These are phyloP conservation scores for Parapristionchus giblindavisi DNA, from an alignment of 2,888 invertebrate genomes.

Conservation along the genomic window DNA sequence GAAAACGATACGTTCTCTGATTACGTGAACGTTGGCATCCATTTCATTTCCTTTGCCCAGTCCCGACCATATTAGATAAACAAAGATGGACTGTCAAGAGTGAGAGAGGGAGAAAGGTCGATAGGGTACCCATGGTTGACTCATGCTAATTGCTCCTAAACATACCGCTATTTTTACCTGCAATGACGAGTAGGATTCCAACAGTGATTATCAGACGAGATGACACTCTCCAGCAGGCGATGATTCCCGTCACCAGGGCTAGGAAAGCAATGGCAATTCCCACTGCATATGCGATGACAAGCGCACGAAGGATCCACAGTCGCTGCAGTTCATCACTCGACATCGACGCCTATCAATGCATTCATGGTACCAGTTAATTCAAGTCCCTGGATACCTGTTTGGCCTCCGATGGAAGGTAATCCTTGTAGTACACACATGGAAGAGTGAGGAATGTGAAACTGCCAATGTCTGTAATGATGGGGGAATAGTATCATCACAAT, in stretches of 20 bases:
- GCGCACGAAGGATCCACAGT: slow-evolving; percentile 84
- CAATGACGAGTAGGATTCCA: slow-evolving; percentile 86
- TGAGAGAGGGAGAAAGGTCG: neutral
- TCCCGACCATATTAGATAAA: too few species aligned
- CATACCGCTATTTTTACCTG: slow-evolving; percentile 76
- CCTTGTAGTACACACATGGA: slow-evolving; percentile 57
- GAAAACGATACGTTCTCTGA: neutral
- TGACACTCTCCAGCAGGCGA: slow-evolving; percentile 94
- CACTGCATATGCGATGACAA: slow-evolving; percentile 89
- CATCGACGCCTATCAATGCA: slow-evolving; percentile 16
- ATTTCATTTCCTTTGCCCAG: too few species aligned
- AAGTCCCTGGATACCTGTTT: slow-evolving; percentile 40
- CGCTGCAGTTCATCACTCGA: neutral
- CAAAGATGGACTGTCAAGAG: neutral
- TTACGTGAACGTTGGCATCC: too few species aligned
- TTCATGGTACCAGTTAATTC: neutral
- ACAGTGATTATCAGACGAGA: slow-evolving; percentile 92
- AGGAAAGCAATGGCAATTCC: slow-evolving; percentile 89
- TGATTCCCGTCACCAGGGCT: slow-evolving; percentile 93
- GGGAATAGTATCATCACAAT: too few species aligned
- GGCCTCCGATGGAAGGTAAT: slow-evolving; percentile 57
- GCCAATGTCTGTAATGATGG: slow-evolving; percentile 55
- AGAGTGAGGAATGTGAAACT: slow-evolving; percentile 58
- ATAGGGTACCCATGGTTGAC: too few species aligned
- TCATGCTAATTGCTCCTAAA: too few species aligned